Percentiles rank a stretch among this genome's conserved stretches.
Conservation (phyloP, 1,140 invertebrate genomes). For the Pogonomyrmex californicus region DNA sequence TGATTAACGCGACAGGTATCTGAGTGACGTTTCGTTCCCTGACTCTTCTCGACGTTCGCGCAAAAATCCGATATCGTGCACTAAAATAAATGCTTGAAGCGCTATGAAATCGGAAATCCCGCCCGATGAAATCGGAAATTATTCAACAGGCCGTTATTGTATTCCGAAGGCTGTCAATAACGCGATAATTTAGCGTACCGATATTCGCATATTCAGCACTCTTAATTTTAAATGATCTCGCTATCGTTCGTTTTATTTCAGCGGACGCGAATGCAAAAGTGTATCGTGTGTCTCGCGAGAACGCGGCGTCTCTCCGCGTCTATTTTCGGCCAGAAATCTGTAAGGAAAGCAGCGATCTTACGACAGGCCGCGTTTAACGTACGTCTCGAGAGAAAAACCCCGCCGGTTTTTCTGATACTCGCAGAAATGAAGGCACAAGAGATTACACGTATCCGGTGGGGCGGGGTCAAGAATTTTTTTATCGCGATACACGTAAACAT, state of each 20-base stretch:
- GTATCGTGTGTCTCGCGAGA: background rate
- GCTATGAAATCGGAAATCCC: background rate
- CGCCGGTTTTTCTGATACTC: background rate
- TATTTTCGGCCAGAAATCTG: background rate
- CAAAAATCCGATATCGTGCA: conserved; percentile 53
- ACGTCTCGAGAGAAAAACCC: background rate
- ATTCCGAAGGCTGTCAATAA: conserved; percentile 55
- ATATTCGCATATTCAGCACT: conserved; percentile 33
- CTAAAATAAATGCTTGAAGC: conserved; percentile 49
- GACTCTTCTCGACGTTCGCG: conserved; percentile 19
- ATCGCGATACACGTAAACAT: conserved; percentile 57
- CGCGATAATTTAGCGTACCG: conserved; percentile 32
- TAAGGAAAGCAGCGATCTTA: background rate
- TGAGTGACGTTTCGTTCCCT: conserved; percentile 15
- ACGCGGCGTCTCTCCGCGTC: background rate
- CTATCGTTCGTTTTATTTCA: background rate
- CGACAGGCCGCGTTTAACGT: background rate
- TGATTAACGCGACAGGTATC: conserved; percentile 48
- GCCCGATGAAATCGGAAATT: conserved; percentile 45
- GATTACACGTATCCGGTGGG: conserved; percentile 19
- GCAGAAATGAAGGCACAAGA: conserved; percentile 21
- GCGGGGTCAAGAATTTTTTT: conserved; percentile 30
- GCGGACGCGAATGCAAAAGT: background rate
- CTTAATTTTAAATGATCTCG: conserved; percentile 26
- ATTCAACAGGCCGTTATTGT: conserved; percentile 54